A percentile compares a stretch with the other conserved stretches of the same genome.
Evolutionary conservation across 2,797 vertebrate species (phyloP).

Genomic region (Scolopax rusticola): DNA sequence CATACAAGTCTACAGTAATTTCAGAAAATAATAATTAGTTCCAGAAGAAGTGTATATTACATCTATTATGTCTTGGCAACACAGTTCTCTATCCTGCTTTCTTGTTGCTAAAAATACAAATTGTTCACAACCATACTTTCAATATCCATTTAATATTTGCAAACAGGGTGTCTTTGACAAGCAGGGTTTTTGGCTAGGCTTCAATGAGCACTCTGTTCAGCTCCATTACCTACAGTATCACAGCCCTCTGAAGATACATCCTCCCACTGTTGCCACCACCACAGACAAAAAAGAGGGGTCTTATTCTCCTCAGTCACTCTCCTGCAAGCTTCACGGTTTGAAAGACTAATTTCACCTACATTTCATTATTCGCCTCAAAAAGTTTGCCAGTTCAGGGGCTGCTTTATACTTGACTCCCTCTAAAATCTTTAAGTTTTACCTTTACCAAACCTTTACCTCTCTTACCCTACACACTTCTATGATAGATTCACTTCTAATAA

Average conservation of each 20-base stretch:
- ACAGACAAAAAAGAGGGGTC: background rate
- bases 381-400: background rate
- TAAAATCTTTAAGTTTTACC: background rate
- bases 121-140: background rate
- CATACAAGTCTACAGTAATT: background rate
- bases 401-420: background rate
- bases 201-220: background rate
- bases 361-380: background rate
- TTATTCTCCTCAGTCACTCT: background rate
- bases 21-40: constrained; percentile 3
- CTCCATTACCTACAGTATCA: constrained; percentile 9
- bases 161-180: constrained; percentile 6
- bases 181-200: background rate
- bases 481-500: background rate
- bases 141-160: constrained; percentile 33
- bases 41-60: background rate
- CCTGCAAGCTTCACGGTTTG: background rate
- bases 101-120: constrained; percentile 28
- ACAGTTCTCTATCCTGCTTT: background rate
- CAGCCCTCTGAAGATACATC: background rate
- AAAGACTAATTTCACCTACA: background rate
- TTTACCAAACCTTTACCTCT: background rate
- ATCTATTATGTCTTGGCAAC: background rate
- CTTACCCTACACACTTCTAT: background rate
- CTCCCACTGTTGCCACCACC: background rate